Percentiles rank a stretch among this genome's conserved stretches.
These are phyloP conservation scores for Clarias platycephalus DNA, from an alignment of 2,797 vertebrate species.

Conservation along the genomic window DNA sequence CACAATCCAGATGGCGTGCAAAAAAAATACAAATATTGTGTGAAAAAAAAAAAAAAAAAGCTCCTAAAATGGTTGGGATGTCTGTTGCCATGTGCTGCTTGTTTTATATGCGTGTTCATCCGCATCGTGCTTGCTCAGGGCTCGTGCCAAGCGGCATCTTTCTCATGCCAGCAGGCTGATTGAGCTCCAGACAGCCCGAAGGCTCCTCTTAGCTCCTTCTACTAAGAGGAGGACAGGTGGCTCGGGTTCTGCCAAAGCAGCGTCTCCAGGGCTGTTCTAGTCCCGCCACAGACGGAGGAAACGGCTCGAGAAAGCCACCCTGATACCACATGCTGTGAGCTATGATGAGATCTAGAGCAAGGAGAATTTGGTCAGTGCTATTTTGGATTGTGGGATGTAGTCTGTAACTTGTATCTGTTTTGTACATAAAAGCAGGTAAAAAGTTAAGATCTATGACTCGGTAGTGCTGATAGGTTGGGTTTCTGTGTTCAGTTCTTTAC, in stretches of 20 bases:
- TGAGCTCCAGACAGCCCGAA: constrained; percentile 43
- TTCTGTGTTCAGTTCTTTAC: background rate
- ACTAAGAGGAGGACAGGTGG: constrained; percentile 48
- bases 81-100: constrained; percentile 48
- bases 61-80: constrained; percentile 39
- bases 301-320: constrained; percentile 25
- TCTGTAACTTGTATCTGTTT: background rate
- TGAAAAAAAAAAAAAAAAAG: constrained; percentile 30
- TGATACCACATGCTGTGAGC: constrained; percentile 37
- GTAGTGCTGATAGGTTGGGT: background rate
- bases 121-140: constrained; percentile 48
- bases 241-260: constrained; percentile 43
- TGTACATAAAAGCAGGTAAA: background rate
- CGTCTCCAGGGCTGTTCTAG: constrained; percentile 23
- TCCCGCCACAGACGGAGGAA: constrained; percentile 36
- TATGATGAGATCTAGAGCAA: constrained; percentile 17
- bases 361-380: constrained; percentile 9
- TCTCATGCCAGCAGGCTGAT: constrained; percentile 39
- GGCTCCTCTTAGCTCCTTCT: constrained; percentile 44
- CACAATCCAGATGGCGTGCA: constrained; percentile 52
- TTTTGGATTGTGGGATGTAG: background rate
- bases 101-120: constrained; percentile 49
- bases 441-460: background rate
- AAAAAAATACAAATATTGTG: constrained; percentile 15
- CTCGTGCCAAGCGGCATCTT: constrained; percentile 38